Evolutionary conservation across 2,888 invertebrate species (phyloP), one percentile per base, ranked within the genome.

Genomic region (Oscheius onirici): DNA sequence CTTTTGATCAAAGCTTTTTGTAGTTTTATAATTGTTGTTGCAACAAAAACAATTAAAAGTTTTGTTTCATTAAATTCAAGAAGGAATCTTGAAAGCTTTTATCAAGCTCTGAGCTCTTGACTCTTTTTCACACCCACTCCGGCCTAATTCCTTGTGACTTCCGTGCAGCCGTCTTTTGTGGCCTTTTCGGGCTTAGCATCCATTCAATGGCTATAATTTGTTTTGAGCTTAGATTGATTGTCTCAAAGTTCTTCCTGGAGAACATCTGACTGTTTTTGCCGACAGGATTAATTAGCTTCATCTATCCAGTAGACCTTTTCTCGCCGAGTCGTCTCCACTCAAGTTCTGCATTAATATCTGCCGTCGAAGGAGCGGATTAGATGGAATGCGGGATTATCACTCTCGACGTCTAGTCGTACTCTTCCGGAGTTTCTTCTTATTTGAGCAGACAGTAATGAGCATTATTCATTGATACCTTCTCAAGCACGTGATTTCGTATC

Each of bases 271-370:
- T 22, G 11, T 22, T 13, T 26, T 10, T 10, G 82, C 71, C 81
- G 80, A 77, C 77, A 75, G 75, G 80, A 94, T 51, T 34, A 20
- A 44, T 66, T 66, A 20, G 57, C 57, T 57, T 34, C 40, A 17
- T 34, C 17, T 34, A 28, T 34, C 57, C 57, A 15, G 15, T 55
- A 15, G 34, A 10, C 24, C 34, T 26, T 13, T 55, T 55, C 24
- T 51, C 20, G 51, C 28, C 34, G 34, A 40, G 57, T 58, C 58
- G 34, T 41, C 44, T 41, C 22, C 60, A 22, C 60, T 60, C 22
- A n/a, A 49, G 49, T 49, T 49, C 43, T 44, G 43, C 41, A 44
- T 60, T 60, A 60, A 60, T 60, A 60, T 60, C 60, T 40, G 28
- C 57, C 57, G 40, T 44, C 60, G 60, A 10, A n/a, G n/a, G n/a